These are phyloP conservation scores for Dissostichus mawsoni DNA, from an alignment of 2,113 vertebrate species.

Conservation along the genomic window DNA sequence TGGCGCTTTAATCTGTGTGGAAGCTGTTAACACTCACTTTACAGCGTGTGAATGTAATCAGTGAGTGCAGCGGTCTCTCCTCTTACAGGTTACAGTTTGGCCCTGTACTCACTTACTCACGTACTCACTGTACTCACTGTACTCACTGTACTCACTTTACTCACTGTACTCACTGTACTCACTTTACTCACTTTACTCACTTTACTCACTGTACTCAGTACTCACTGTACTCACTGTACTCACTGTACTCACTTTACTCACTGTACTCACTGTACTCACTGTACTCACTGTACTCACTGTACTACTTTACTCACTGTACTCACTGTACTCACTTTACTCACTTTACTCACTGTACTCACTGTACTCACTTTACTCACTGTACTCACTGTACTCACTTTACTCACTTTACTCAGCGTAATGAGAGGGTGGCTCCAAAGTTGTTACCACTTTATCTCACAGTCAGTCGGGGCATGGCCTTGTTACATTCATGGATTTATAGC, in stretches of 20 bases:
- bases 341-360: too few relatives aligned
- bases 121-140: too few relatives aligned
- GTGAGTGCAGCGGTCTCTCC: neutral
- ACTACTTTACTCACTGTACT: too few relatives aligned
- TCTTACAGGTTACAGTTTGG: neutral
- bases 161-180: too few relatives aligned
- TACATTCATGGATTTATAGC: too few relatives aligned
- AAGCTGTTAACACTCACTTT: neutral
- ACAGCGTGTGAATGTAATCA: neutral
- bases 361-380: too few relatives aligned
- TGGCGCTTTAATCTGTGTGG: neutral
- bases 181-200: too few relatives aligned
- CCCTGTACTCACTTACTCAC: neutral
- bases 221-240: neutral
- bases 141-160: too few relatives aligned
- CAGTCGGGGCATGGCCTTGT: neutral
- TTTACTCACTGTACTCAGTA: neutral
- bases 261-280: neutral
- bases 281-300: neutral
- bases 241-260: too few relatives aligned
- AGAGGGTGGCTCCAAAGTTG: neutral
- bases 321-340: too few relatives aligned
- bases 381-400: too few relatives aligned
- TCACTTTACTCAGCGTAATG: too few relatives aligned
- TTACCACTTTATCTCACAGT: neutral